These are phyloP conservation scores for Palythoa grandis DNA, from an alignment of 92 coral and sea anemone genomes.

Conservation along the genomic window DNA sequence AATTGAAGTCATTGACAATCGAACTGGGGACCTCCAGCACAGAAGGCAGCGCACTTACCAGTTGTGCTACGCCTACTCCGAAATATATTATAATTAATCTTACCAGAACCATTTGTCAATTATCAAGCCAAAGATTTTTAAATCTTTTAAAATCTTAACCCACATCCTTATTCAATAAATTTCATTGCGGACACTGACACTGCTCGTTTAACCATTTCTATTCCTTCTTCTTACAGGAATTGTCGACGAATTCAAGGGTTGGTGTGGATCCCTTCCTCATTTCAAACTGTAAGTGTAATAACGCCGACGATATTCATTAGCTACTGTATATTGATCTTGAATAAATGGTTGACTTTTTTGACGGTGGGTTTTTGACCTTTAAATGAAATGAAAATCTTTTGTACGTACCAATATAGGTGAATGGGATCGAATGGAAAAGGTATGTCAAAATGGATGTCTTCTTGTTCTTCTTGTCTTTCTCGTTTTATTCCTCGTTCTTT, in stretches of 20 bases:
- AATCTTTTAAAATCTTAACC: not conserved
- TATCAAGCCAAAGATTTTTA: not conserved
- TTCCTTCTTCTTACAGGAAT: slow-evolving; percentile 55
- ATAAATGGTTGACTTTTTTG: not conserved
- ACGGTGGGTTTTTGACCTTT: not conserved
- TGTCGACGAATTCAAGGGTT: slow-evolving; percentile 72
- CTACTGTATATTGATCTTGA: no score
- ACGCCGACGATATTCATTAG: no score
- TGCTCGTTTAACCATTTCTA: not conserved
- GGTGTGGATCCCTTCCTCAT: slow-evolving; percentile 95
- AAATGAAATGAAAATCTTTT: not conserved
- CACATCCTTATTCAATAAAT: not conserved
- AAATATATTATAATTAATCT: no score
- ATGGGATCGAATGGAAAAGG: slow-evolving; percentile 81
- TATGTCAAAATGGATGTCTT: slow-evolving; percentile 24
- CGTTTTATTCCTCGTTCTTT: not conserved
- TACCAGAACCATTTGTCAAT: not conserved
- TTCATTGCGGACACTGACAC: not conserved
- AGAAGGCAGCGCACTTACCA: no score
- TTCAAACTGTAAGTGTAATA: slow-evolving; percentile 52
- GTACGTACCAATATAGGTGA: slow-evolving; percentile 55
- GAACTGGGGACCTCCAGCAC: no score
- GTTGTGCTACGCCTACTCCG: no score
- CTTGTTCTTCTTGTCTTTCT: not conserved
- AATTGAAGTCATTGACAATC: no score